These are phyloP conservation scores for Eupithecia dodoneata DNA, from an alignment of 2,888 invertebrate species.

Conservation along the genomic window DNA sequence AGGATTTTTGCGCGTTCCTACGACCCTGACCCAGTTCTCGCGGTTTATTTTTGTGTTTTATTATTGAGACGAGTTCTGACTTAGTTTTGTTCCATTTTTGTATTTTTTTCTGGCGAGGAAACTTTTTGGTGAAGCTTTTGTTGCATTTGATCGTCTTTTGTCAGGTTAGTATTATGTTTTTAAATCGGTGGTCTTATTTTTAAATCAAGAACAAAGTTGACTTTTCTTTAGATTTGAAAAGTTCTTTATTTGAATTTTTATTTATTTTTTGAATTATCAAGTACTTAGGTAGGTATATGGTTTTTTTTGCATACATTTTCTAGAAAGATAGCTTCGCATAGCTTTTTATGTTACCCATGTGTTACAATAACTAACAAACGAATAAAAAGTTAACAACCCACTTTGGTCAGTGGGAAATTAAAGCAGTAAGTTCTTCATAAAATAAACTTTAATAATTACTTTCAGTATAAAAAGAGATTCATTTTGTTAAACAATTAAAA, in stretches of 20 bases:
- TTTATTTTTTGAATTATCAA: not conserved
- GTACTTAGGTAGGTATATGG: too few relatives aligned
- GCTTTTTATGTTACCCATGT: not conserved
- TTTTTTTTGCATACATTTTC: too few relatives aligned
- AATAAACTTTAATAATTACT: not conserved
- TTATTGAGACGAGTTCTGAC: constrained; percentile 12
- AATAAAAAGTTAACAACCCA: not conserved
- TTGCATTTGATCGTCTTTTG: not conserved
- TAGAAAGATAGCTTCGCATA: not conserved
- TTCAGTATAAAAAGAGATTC: constrained; percentile 10
- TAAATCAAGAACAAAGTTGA: not conserved
- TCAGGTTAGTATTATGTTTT: not conserved
- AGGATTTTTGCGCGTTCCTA: constrained; percentile 55
- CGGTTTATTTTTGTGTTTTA: constrained; percentile 26
- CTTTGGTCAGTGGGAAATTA: not conserved
- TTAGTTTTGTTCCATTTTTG: constrained; percentile 8
- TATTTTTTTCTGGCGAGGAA: not conserved
- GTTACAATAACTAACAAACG: too few relatives aligned
- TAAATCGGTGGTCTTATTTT: not conserved
- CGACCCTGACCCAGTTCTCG: constrained; percentile 65
- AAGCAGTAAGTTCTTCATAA: not conserved
- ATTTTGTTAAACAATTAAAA: constrained; percentile 17
- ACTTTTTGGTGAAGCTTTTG: not conserved
- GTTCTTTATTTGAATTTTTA: not conserved
- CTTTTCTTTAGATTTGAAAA: not conserved